Conservation (phyloP, 2,797 vertebrate species). For the Choloepus didactylus region DNA sequence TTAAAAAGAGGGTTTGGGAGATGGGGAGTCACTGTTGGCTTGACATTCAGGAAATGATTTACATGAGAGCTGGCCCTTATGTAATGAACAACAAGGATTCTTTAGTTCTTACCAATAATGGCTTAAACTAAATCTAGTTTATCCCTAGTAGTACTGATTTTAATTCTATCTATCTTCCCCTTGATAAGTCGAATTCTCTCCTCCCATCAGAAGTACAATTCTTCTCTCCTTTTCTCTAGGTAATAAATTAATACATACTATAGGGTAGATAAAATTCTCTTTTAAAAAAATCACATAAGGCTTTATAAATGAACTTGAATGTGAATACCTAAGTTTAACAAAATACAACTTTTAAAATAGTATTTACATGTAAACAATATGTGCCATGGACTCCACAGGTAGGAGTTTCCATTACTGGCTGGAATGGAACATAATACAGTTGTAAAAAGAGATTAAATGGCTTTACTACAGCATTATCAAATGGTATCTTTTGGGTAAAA, state of each 20-base stretch:
- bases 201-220: background rate
- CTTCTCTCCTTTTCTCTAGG: background rate
- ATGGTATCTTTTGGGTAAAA: constrained; percentile 58
- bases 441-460: constrained; percentile 62
- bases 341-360: constrained; percentile 50
- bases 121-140: constrained; percentile 46
- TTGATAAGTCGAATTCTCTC: background rate
- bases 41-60: background rate
- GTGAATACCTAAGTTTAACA: constrained; percentile 27
- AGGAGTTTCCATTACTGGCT: background rate
- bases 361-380: constrained; percentile 3
- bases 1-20: background rate
- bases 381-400: background rate
- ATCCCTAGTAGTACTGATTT: background rate
- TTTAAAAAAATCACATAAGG: background rate
- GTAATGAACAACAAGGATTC: background rate
- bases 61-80: background rate
- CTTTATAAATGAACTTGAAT: constrained; percentile 32
- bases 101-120: background rate
- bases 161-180: background rate
- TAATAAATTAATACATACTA: background rate
- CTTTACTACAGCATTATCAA: constrained; percentile 57
- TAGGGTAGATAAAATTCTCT: constrained; percentile 1
- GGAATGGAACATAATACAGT: constrained; percentile 38
- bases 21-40: background rate